Conservation (phyloP, 1,140 invertebrate genomes). For the Drosophila malerkotliana region DNA sequence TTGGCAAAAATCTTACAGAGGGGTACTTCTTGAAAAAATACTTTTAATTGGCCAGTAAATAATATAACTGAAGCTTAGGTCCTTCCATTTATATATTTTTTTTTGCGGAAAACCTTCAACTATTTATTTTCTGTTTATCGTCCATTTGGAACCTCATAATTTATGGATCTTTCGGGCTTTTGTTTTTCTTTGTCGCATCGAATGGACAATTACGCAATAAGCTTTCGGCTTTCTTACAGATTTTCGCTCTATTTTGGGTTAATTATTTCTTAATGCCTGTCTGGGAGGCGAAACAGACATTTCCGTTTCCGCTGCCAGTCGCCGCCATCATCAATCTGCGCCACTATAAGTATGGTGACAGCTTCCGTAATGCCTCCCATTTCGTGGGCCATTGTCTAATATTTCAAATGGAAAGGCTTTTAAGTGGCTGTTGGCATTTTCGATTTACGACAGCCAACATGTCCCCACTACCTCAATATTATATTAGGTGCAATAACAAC, state of each 20-base stretch:
- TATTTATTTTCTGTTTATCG: neutral
- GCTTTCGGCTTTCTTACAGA: constrained; percentile 59
- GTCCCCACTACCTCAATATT: constrained; percentile 40
- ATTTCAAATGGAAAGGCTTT: constrained; percentile 47
- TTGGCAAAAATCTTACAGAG: neutral
- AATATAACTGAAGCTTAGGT: too few relatives aligned
- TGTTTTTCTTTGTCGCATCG: constrained; percentile 47
- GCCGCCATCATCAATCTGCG: constrained; percentile 72
- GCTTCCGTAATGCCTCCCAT: constrained; percentile 4
- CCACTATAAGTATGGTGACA: constrained; percentile 24
- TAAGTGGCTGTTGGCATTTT: constrained; percentile 62
- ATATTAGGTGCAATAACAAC: constrained; percentile 53
- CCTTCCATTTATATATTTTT: too few relatives aligned
- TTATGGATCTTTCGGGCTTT: constrained; percentile 23
- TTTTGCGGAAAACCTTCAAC: neutral
- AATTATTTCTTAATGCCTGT: constrained; percentile 75
- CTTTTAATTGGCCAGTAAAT: too few relatives aligned
- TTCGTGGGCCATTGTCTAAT: constrained; percentile 14
- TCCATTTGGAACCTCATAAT: constrained; percentile 11
- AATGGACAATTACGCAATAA: constrained; percentile 72
- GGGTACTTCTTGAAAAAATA: neutral
- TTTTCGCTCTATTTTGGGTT: constrained; percentile 49
- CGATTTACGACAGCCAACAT: constrained; percentile 53
- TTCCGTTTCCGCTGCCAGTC: constrained; percentile 68
- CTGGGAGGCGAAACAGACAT: constrained; percentile 42